A percentile compares a stretch with the other conserved stretches of the same genome.
Conservation (phyloP, 2,113 vertebrate genomes). For the Tichodroma muraria region DNA sequence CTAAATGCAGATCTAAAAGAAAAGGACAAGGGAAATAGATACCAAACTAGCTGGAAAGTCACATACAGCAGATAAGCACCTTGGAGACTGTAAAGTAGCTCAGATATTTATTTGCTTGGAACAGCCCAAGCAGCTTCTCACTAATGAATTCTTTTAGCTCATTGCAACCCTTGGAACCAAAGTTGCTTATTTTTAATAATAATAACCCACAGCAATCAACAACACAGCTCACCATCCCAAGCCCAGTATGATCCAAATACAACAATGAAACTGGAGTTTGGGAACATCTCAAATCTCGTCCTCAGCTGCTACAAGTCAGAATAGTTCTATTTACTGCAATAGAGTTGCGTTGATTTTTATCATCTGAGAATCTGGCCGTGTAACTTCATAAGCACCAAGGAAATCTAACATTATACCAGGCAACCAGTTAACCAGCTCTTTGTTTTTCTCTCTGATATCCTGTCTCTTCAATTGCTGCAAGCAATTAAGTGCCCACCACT, state of each 20-base stretch:
- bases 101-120: background rate
- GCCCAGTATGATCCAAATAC: background rate
- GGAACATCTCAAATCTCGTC: background rate
- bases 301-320: background rate
- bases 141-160: background rate
- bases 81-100: background rate
- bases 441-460: slow-evolving; percentile 48
- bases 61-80: background rate
- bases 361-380: background rate
- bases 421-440: slow-evolving; percentile 23
- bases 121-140: background rate
- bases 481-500: slow-evolving; percentile 78
- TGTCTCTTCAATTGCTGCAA: slow-evolving; percentile 61
- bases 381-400: background rate
- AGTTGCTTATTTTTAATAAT: background rate
- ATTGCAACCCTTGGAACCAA: background rate
- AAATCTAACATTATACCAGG: background rate
- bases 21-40: background rate
- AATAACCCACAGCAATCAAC: background rate
- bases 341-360: background rate
- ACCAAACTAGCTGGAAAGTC: background rate
- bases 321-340: background rate
- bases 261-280: background rate
- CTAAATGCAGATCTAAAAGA: background rate
- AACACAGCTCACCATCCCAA: background rate